These are phyloP conservation scores for Spheniscus humboldti DNA, from an alignment of 2,797 vertebrate species.

Conservation along the genomic window DNA sequence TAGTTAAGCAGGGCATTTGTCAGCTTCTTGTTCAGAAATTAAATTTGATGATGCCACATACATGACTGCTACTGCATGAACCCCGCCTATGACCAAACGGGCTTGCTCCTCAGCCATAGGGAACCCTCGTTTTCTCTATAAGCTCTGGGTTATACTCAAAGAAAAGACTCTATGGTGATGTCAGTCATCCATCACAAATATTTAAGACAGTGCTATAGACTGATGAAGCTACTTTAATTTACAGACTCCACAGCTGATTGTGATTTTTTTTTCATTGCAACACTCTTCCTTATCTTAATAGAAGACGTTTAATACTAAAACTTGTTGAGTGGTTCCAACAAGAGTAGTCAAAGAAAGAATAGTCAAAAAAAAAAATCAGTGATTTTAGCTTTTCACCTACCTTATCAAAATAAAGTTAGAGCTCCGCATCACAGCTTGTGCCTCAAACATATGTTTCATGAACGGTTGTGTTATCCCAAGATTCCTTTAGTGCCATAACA, in stretches of 20 bases:
- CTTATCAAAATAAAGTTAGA: not conserved
- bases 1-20: not conserved
- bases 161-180: not conserved
- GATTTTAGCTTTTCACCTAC: not conserved
- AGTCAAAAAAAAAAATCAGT: not conserved
- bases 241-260: not conserved
- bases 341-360: not conserved
- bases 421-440: not conserved
- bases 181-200: not conserved
- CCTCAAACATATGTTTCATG: not conserved
- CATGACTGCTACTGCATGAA: not conserved
- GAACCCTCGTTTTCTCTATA: not conserved
- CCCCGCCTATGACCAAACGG: rapidly evolving
- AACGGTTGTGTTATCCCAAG: not conserved
- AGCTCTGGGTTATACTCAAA: not conserved
- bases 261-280: not conserved
- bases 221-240: not conserved
- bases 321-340: not conserved
- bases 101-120: not conserved
- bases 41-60: not conserved
- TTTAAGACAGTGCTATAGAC: not conserved
- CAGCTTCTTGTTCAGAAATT: not conserved
- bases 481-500: not conserved
- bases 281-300: not conserved
- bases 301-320: not conserved